These are phyloP conservation scores for Hestina assimilis DNA, from an alignment of 1,140 invertebrate species.

Conservation along the genomic window DNA sequence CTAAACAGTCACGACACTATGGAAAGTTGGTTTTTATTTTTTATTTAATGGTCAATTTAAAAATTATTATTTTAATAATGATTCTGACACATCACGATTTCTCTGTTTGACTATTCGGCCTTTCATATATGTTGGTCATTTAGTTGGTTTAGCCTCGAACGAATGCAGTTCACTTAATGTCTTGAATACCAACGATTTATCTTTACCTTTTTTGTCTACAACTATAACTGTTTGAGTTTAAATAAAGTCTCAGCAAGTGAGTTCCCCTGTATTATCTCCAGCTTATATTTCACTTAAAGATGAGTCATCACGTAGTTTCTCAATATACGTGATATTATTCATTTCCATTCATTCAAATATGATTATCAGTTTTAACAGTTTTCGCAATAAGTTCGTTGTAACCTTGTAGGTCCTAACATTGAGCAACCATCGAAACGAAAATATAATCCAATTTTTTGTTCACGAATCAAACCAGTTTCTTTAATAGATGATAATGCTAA, in stretches of 20 bases:
- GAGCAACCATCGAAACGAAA: too few species aligned
- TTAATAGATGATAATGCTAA: too few species aligned
- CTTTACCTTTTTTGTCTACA: conserved; percentile 27
- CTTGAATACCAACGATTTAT: conserved; percentile 6
- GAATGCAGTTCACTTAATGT: conserved; percentile 22
- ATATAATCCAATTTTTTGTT: too few species aligned
- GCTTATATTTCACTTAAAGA: neutral
- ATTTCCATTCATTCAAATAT: neutral
- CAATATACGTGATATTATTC: conserved; percentile 11
- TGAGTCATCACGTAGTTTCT: conserved; percentile 1
- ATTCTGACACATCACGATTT: neutral
- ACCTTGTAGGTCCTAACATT: neutral
- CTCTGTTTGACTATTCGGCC: conserved; percentile 1
- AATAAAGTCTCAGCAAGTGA: neutral
- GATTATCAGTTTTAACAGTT: neutral
- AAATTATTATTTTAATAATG: neutral
- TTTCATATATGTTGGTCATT: conserved; percentile 16
- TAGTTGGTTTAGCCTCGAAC: conserved; percentile 18
- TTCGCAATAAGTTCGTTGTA: too few species aligned
- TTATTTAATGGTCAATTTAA: neutral
- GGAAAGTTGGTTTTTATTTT: conserved; percentile 35
- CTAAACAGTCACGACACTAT: conserved; percentile 38
- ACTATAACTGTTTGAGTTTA: neutral
- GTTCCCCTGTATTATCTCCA: neutral
- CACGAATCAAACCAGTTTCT: too few species aligned